Evolutionary conservation across 2,113 vertebrate species (phyloP).

Genomic region (Brachyhypopomus occidentalis): DNA sequence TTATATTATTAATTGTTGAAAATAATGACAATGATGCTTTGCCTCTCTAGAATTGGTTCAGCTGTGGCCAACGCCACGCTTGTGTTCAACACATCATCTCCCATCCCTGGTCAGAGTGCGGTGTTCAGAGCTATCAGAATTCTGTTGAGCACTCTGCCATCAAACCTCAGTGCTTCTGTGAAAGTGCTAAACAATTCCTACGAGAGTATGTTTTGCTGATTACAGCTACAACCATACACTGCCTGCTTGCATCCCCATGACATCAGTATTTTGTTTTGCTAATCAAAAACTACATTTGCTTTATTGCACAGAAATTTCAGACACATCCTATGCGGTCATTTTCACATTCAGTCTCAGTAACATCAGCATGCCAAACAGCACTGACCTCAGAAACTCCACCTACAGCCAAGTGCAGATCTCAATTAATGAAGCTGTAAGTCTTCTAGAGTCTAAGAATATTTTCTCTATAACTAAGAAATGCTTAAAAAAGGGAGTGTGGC

Average conservation of each 20-base stretch:
- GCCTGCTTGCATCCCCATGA: too few relatives aligned
- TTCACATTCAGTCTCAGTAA: constrained; percentile 8
- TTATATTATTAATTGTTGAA: background rate
- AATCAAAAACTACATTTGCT: background rate
- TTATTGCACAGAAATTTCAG: constrained; percentile 6
- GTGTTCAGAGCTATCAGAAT: background rate
- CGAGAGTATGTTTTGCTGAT: constrained; percentile 4
- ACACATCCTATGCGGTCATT: constrained; percentile 2
- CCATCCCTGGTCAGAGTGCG: constrained; percentile 20
- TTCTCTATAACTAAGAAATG: too few relatives aligned
- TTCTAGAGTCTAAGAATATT: background rate
- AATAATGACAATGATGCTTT: background rate
- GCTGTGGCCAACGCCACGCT: constrained; percentile 20
- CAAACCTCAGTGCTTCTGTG: constrained; percentile 19
- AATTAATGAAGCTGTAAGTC: constrained; percentile 12
- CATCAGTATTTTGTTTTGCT: too few relatives aligned
- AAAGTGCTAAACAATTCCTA: constrained; percentile 20
- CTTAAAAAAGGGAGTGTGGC: too few relatives aligned
- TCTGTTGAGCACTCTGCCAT: background rate
- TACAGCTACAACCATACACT: background rate
- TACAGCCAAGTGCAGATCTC: background rate
- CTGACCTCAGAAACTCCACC: background rate
- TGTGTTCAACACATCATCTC: constrained; percentile 31
- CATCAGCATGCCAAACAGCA: background rate
- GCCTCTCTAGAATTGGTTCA: constrained; percentile 8